Conservation (phyloP, 2,113 vertebrate species). For the Microcebus ravelobensis region DNA sequence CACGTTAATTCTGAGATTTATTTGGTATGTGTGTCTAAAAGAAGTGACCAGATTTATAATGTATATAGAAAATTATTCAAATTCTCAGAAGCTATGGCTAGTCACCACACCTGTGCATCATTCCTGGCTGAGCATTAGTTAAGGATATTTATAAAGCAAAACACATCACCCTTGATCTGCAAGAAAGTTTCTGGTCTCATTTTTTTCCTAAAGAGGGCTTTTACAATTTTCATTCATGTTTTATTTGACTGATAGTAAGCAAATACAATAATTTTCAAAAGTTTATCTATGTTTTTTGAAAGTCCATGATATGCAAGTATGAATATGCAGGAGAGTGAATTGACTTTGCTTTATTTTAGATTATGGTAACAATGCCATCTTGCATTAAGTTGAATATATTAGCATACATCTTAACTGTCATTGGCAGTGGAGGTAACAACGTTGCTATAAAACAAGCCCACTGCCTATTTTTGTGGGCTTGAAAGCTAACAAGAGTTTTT, state of each 20-base stretch:
- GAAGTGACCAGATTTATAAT: slow-evolving; percentile 57
- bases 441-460: not conserved
- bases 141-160: slow-evolving; percentile 56
- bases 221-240: not conserved
- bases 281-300: not conserved
- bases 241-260: not conserved
- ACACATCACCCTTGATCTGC: not conserved
- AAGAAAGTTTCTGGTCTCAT: not conserved
- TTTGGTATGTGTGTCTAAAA: slow-evolving; percentile 54
- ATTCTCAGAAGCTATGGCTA: slow-evolving; percentile 62
- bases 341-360: not conserved
- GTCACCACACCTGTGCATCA: slow-evolving; percentile 39
- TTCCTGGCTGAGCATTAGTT: slow-evolving; percentile 54
- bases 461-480: not conserved
- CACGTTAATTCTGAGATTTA: slow-evolving; percentile 57
- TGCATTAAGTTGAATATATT: not conserved
- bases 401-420: not conserved
- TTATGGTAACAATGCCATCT: not conserved
- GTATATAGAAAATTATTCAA: slow-evolving; percentile 50
- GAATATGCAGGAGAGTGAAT: slow-evolving; percentile 29
- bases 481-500: not conserved
- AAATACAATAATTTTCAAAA: slow-evolving; percentile 3
- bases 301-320: not conserved
- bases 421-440: not conserved
- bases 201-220: not conserved